These are phyloP conservation scores for Octopus bimaculoides DNA, from an alignment of 1,140 invertebrate genomes.

Conservation along the genomic window DNA sequence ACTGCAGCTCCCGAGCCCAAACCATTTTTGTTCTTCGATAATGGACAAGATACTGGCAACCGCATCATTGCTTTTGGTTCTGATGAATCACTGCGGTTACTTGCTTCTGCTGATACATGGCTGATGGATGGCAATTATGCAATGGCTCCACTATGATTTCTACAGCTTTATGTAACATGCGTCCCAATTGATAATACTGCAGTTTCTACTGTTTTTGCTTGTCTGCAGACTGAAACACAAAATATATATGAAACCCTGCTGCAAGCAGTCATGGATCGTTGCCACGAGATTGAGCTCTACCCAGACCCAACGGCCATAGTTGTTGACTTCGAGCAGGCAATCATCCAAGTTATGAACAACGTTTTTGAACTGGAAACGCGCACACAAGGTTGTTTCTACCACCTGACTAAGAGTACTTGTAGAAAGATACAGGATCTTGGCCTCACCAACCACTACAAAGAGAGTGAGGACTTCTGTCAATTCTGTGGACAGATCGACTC, in stretches of 20 bases:
- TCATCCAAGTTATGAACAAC: not conserved
- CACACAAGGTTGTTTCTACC: slow-evolving; percentile 8
- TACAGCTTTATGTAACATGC: slow-evolving; percentile 12
- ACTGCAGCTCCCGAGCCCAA: slow-evolving; percentile 10
- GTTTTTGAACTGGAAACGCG: not conserved
- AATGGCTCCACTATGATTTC: not conserved
- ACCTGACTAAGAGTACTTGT: slow-evolving; percentile 21
- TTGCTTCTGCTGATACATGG: slow-evolving; percentile 3
- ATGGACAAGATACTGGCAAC: slow-evolving; percentile 6
- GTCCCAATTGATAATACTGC: not conserved
- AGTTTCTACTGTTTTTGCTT: slow-evolving; percentile 17
- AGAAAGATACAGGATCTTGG: slow-evolving; percentile 15
- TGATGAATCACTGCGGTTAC: slow-evolving; percentile 8
- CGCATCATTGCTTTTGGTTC: slow-evolving; percentile 13
- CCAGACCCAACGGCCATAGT: not conserved
- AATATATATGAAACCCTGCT: slow-evolving; percentile 17
- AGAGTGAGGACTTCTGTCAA: slow-evolving; percentile 10
- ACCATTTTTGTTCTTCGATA: slow-evolving; percentile 17
- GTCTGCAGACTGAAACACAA: slow-evolving; percentile 14
- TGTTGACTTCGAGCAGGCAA: slow-evolving; percentile 18
- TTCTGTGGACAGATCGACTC: slow-evolving; percentile 25
- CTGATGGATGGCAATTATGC: slow-evolving; percentile 3
- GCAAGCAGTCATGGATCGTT: not conserved
- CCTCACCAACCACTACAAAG: slow-evolving; percentile 13
- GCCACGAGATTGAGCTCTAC: not conserved